phyloP scores from a whole-genome alignment of 2,797 vertebrate species.

The Astyanax mexicanus region DNA sequence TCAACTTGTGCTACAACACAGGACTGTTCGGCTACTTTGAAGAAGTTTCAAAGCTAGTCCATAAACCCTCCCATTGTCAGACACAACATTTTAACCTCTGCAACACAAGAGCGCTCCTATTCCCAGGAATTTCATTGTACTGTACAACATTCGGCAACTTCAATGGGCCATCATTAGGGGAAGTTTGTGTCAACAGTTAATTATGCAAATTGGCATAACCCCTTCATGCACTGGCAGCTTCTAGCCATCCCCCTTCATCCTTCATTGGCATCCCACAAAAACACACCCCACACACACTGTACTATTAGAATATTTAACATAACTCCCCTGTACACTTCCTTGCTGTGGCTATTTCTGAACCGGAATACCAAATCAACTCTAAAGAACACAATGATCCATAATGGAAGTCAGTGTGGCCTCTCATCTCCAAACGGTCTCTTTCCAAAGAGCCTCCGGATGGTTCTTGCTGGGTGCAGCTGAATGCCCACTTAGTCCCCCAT shows the following conservation, averaged over 20 bases:
- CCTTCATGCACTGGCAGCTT: constrained; percentile 68
- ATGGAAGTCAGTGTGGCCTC: constrained; percentile 71
- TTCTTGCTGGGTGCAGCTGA: constrained; percentile 79
- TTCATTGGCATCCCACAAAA: constrained; percentile 67
- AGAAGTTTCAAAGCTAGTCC: constrained; percentile 26
- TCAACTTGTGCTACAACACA: constrained; percentile 1
- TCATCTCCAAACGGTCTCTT: constrained; percentile 70
- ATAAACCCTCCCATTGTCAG: constrained; percentile 54
- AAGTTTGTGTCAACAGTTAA: constrained; percentile 84
- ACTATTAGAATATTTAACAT: constrained; percentile 49
- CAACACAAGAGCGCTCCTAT: constrained; percentile 69
- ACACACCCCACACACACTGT: constrained; percentile 54
- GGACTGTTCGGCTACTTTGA: neutral
- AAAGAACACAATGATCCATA: constrained; percentile 67
- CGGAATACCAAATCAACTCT: constrained; percentile 65
- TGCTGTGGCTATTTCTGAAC: constrained; percentile 61
- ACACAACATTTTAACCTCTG: constrained; percentile 80
- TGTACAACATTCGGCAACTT: constrained; percentile 76
- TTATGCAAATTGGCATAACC: constrained; percentile 80
- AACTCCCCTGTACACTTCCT: constrained; percentile 19
- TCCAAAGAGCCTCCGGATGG: constrained; percentile 77
- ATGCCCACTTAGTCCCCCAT: constrained; percentile 72
- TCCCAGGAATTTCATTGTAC: constrained; percentile 74
- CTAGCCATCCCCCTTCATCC: constrained; percentile 68
- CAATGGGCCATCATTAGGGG: constrained; percentile 81